These are phyloP conservation scores for Hylaea fasciaria DNA, from an alignment of 2,888 invertebrate genomes.

Conservation along the genomic window DNA sequence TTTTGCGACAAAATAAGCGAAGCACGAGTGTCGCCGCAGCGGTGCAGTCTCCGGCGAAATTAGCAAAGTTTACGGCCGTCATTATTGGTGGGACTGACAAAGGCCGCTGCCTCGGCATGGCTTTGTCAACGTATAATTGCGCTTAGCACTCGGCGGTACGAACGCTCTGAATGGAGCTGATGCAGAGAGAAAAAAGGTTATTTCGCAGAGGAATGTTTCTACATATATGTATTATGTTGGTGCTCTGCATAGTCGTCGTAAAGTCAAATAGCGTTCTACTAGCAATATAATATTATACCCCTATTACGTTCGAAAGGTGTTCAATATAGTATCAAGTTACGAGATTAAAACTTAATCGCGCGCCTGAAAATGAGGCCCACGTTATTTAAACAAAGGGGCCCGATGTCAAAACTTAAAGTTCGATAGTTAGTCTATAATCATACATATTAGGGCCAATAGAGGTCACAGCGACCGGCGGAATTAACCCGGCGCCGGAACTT, in stretches of 20 bases:
- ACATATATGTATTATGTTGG: background rate
- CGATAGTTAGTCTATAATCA: conserved; percentile 33
- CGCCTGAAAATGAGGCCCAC: conserved; percentile 16
- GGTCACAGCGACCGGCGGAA: conserved; percentile 59
- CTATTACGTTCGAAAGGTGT: no score
- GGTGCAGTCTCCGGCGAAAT: conserved; percentile 67
- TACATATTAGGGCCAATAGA: conserved; percentile 52
- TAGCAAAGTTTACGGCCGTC: conserved; percentile 74
- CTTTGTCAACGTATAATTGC: conserved; percentile 73
- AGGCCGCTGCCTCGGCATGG: conserved; percentile 55
- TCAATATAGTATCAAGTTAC: background rate
- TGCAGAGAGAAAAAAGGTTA: conserved; percentile 38
- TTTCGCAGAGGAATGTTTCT: background rate
- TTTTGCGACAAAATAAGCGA: conserved; percentile 15
- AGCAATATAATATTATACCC: no score
- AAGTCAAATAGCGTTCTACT: background rate
- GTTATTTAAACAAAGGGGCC: conserved; percentile 37
- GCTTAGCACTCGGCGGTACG: conserved; percentile 40
- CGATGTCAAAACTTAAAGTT: conserved; percentile 41
- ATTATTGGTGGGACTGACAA: conserved; percentile 73
- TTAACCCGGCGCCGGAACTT: conserved; percentile 62
- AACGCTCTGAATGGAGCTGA: conserved; percentile 27
- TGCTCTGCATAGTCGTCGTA: background rate
- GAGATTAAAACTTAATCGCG: conserved; percentile 9
- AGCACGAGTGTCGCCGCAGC: conserved; percentile 20